Conservation (phyloP, 2,888 invertebrate genomes). For the Oxycera nigricornis region DNA sequence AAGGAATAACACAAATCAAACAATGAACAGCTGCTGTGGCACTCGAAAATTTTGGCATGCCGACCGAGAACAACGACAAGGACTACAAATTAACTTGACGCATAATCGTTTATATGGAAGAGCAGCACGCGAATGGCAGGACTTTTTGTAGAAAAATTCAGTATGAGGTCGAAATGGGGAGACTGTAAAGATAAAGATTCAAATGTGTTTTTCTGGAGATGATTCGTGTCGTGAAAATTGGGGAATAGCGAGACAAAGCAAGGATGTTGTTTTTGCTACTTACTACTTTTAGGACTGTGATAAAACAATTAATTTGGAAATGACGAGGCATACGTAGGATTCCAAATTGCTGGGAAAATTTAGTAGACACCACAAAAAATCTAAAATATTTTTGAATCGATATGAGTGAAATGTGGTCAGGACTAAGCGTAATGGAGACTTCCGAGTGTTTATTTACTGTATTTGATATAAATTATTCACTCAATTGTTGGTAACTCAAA, state of each 20-base stretch:
- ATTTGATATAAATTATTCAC: too few species aligned
- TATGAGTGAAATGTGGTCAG: too few species aligned
- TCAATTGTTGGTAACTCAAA: too few species aligned
- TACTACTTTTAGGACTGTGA: not conserved
- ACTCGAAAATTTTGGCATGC: not conserved
- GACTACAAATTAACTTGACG: conserved; percentile 35
- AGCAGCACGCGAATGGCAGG: not conserved
- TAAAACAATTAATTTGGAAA: conserved; percentile 29
- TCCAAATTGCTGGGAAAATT: not conserved
- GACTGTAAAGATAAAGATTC: not conserved
- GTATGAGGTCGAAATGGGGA: not conserved
- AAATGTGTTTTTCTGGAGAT: not conserved
- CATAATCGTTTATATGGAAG: conserved; percentile 26
- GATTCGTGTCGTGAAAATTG: not conserved
- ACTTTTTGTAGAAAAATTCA: not conserved
- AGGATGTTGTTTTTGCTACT: not conserved
- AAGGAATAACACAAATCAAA: conserved; percentile 5
- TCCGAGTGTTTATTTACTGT: too few species aligned
- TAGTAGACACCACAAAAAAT: too few species aligned
- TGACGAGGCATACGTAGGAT: conserved; percentile 1
- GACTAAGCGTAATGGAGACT: too few species aligned
- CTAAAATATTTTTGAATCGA: too few species aligned
- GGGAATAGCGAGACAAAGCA: not conserved
- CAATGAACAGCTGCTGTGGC: conserved; percentile 11
- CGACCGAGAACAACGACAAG: not conserved